phyloP scores from a whole-genome alignment of 30 jellyfish, hydroid and myxozoan species.

The Nemopilema nomurai region DNA sequence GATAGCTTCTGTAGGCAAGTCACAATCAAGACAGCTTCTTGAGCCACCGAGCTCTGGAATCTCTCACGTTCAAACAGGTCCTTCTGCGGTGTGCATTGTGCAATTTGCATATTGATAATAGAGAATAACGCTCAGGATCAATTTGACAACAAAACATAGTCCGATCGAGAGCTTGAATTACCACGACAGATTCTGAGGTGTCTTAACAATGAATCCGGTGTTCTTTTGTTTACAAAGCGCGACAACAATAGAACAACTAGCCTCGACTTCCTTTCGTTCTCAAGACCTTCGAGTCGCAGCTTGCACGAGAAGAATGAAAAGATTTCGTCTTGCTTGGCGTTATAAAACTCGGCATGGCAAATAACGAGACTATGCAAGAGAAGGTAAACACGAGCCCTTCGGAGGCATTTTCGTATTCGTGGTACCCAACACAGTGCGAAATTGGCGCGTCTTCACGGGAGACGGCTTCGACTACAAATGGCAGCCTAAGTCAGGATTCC shows the following conservation, averaged over 20 bases:
- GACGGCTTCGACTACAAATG: slow-evolving; percentile 14
- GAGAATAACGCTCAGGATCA: slow-evolving; percentile 11
- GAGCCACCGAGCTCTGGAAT: not conserved
- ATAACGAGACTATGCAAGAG: slow-evolving; percentile 9
- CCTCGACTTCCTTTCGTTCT: slow-evolving; percentile 59
- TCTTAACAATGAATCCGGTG: slow-evolving; percentile 54
- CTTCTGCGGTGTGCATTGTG: slow-evolving; percentile 2
- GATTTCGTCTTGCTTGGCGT: not conserved
- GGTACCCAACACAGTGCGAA: slow-evolving; percentile 74
- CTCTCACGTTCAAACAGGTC: slow-evolving; percentile 26
- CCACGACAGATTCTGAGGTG: slow-evolving; percentile 54
- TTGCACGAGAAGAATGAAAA: not conserved
- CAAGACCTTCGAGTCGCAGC: slow-evolving; percentile 64
- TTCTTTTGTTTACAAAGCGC: slow-evolving; percentile 13
- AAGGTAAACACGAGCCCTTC: not conserved
- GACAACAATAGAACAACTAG: slow-evolving; percentile 32
- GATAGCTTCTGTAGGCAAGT: not conserved
- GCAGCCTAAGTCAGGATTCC: slow-evolving; percentile 56
- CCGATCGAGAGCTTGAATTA: slow-evolving; percentile 47
- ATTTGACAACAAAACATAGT: slow-evolving; percentile 32
- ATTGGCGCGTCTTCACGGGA: slow-evolving; percentile 33
- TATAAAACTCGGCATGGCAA: slow-evolving; percentile 5
- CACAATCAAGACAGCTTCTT: not conserved
- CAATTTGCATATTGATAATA: slow-evolving; percentile 50
- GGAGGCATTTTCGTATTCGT: slow-evolving; percentile 50